phyloP scores from a whole-genome alignment of 2,888 invertebrate species.

The Endomychus coccineus region DNA sequence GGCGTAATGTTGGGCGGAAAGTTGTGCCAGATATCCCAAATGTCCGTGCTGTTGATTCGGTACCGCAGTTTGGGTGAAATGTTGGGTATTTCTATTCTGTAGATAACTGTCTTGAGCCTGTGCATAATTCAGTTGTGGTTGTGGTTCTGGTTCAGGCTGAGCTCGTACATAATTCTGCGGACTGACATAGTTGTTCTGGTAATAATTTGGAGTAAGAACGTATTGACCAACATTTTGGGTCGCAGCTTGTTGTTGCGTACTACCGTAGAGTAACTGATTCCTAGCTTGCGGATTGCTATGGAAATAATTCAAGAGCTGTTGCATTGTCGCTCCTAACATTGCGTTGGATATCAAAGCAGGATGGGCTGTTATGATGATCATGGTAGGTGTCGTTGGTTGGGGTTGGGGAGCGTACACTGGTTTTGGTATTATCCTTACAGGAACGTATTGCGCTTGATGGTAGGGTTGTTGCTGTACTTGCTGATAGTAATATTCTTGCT shows the following conservation, averaged over 20 bases:
- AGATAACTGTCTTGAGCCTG: too few species aligned
- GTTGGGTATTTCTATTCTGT: too few species aligned
- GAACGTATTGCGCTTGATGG: too few species aligned
- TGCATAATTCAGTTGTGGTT: too few species aligned
- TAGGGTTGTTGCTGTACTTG: neutral
- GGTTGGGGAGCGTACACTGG: neutral
- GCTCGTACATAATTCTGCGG: too few species aligned
- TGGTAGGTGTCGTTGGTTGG: too few species aligned
- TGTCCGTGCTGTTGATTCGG: constrained; percentile 2
- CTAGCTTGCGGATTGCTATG: constrained; percentile 3
- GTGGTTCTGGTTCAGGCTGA: too few species aligned
- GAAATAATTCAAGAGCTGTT: constrained; percentile 3
- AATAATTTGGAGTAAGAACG: too few species aligned
- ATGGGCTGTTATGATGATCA: neutral
- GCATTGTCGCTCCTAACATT: neutral
- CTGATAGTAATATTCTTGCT: too few species aligned
- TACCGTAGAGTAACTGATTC: neutral
- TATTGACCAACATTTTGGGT: constrained; percentile 1
- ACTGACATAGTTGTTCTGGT: too few species aligned
- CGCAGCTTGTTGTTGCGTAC: neutral
- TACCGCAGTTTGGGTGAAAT: too few species aligned
- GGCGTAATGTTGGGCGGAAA: constrained; percentile 9
- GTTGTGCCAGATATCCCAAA: constrained; percentile 9
- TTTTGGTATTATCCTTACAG: neutral
- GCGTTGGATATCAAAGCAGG: neutral